These are phyloP conservation scores for Phylloscopus trochilus DNA, from an alignment of 2,113 vertebrate genomes.

Conservation along the genomic window DNA sequence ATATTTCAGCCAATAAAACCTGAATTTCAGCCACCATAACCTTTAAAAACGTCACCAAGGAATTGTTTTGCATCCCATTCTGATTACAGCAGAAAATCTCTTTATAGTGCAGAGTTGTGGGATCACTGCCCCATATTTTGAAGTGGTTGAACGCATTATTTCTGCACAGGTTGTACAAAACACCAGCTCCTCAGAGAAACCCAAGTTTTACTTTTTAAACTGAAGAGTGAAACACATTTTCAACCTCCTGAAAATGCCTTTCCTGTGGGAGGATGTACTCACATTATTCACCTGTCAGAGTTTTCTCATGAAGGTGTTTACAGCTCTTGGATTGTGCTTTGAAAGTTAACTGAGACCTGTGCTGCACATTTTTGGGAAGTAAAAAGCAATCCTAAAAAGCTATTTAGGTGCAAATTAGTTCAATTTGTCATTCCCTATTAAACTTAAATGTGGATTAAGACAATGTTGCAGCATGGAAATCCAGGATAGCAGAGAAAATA, in stretches of 20 bases:
- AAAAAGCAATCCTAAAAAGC: not conserved
- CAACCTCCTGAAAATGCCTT: not conserved
- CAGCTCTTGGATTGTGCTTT: not conserved
- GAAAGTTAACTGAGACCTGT: not conserved
- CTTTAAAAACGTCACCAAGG: not conserved
- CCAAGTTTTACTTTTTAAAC: not conserved
- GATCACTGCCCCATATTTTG: not conserved
- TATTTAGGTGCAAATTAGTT: not conserved
- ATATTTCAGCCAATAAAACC: not conserved
- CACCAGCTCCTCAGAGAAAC: not conserved
- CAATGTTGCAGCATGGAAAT: not conserved
- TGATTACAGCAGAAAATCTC: not conserved
- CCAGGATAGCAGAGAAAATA: not conserved
- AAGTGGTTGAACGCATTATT: not conserved
- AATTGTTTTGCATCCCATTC: not conserved
- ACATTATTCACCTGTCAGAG: not conserved
- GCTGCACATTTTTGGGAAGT: not conserved
- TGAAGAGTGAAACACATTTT: not conserved
- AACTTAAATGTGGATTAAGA: not conserved
- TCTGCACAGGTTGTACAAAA: not conserved
- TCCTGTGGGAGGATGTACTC: not conserved
- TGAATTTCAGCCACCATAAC: not conserved
- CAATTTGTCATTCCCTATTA: not conserved
- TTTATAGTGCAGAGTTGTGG: rapidly evolving
- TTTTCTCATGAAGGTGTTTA: not conserved